Conservation (phyloP, 1,140 invertebrate genomes). For the Bombus superbus region DNA sequence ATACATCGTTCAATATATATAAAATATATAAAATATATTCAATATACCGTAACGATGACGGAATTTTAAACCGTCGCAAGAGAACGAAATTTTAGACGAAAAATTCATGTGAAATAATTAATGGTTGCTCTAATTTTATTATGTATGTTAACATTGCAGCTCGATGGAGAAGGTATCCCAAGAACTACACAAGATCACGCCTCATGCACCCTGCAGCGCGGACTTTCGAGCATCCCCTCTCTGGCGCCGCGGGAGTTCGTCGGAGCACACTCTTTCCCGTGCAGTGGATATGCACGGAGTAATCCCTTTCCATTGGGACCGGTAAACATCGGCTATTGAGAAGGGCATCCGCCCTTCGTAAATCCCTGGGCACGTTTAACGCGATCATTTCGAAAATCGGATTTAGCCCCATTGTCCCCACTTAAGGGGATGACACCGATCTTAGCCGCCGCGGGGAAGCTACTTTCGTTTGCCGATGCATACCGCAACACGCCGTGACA, state of each 20-base stretch:
- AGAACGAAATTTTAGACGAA: too few relatives aligned
- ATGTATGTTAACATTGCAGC: not conserved
- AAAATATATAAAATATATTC: too few relatives aligned
- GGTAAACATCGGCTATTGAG: slow-evolving; percentile 73
- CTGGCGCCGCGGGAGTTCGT: slow-evolving; percentile 52
- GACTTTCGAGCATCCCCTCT: slow-evolving; percentile 34
- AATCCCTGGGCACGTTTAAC: slow-evolving; percentile 74
- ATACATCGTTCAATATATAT: too few relatives aligned
- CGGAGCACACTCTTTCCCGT: slow-evolving; percentile 38
- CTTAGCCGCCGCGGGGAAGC: slow-evolving; percentile 57
- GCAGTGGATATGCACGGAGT: slow-evolving; percentile 56
- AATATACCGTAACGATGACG: too few relatives aligned
- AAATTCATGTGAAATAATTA: not conserved
- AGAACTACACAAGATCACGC: slow-evolving; percentile 55
- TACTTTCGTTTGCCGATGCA: slow-evolving; percentile 71
- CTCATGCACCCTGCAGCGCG: slow-evolving; percentile 45
- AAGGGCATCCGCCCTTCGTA: slow-evolving; percentile 50
- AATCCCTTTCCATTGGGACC: slow-evolving; percentile 70
- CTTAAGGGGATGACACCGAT: slow-evolving; percentile 73
- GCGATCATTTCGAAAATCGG: slow-evolving; percentile 78
- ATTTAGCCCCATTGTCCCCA: slow-evolving; percentile 72
- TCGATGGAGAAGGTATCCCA: not conserved
- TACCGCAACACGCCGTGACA: slow-evolving; percentile 66
- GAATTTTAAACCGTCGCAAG: too few relatives aligned
- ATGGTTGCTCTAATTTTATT: not conserved